A percentile compares a stretch with the other conserved stretches of the same genome.
phyloP scores from a whole-genome alignment of 2,797 vertebrate species.

The Hypotaenidia philippensis region DNA sequence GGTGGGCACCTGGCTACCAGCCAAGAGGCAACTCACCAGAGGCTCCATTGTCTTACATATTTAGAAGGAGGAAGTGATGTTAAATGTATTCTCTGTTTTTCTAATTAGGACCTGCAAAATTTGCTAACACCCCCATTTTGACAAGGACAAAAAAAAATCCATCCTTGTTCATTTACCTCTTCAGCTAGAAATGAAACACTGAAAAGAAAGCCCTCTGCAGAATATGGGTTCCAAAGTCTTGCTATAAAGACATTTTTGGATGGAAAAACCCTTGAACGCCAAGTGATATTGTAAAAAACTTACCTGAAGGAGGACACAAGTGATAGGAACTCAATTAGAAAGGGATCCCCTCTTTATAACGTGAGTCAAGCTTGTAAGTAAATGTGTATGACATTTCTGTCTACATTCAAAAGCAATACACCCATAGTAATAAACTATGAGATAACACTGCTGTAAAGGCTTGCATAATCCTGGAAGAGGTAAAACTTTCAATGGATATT shows the following conservation, averaged over 20 bases:
- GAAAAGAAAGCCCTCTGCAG: neutral
- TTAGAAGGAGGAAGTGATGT: neutral
- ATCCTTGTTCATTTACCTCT: neutral
- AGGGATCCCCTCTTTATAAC: neutral
- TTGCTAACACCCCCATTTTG: neutral
- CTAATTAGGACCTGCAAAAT: neutral
- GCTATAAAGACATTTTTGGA: neutral
- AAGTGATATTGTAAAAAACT: neutral
- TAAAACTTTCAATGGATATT: neutral
- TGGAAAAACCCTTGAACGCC: neutral
- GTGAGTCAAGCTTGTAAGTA: neutral
- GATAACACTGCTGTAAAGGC: neutral
- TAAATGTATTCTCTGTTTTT: neutral
- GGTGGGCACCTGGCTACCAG: no score
- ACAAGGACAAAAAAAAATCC: neutral
- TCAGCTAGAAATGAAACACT: neutral
- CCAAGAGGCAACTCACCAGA: no score
- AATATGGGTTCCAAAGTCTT: accelerated
- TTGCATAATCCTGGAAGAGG: neutral
- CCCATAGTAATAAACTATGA: neutral
- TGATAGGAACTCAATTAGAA: neutral
- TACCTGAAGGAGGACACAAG: neutral
- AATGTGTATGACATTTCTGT: neutral
- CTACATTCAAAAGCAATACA: neutral
- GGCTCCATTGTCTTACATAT: neutral